These are phyloP conservation scores for Caranx ignobilis DNA, from an alignment of 2,113 vertebrate species.

Conservation along the genomic window DNA sequence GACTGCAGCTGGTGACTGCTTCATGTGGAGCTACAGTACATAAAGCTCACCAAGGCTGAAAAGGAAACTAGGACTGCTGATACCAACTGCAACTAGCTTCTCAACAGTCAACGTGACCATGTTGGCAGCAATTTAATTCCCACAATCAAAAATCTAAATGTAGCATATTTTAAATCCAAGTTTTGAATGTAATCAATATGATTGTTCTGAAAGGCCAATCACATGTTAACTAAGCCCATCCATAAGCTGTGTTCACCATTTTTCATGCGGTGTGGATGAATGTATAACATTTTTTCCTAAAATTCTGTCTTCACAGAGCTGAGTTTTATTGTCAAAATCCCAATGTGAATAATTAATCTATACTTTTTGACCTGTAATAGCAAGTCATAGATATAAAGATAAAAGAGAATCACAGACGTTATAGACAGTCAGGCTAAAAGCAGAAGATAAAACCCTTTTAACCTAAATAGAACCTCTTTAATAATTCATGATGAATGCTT, in stretches of 20 bases:
- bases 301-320: not conserved
- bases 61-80: too few relatives aligned
- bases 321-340: slow-evolving; percentile 3
- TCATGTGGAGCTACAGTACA: too few relatives aligned
- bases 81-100: too few relatives aligned
- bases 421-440: slow-evolving; percentile 3
- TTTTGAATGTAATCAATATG: too few relatives aligned
- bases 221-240: too few relatives aligned
- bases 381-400: not conserved
- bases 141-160: too few relatives aligned
- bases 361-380: not conserved
- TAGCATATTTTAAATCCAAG: too few relatives aligned
- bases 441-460: not conserved
- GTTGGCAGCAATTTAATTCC: too few relatives aligned
- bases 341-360: not conserved
- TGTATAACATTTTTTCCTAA: not conserved
- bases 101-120: too few relatives aligned
- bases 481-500: not conserved
- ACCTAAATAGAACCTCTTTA: not conserved
- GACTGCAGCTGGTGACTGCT: too few relatives aligned
- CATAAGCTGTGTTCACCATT: not conserved
- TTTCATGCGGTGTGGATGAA: not conserved
- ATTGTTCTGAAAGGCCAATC: too few relatives aligned
- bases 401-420: not conserved
- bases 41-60: too few relatives aligned